Evolutionary conservation across 1,140 invertebrate species (phyloP), one percentile per base, ranked within the genome.

Genomic region (Varroa destructor): DNA sequence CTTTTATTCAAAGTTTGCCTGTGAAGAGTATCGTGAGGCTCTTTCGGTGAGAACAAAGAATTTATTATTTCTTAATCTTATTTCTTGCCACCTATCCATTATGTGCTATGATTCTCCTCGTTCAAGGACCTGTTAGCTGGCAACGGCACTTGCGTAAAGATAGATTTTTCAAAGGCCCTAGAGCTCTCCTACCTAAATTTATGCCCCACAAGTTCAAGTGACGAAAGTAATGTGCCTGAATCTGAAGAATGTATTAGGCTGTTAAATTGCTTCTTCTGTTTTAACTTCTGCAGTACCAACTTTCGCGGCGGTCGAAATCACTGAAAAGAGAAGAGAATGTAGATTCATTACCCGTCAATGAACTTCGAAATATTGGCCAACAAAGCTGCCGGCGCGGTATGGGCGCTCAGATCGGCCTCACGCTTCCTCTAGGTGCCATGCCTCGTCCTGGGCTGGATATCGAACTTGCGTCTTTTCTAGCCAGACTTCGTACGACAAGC

Each of bases 1-100:
- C 40, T 67, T 67, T 37, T 67, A 67, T 46, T 67, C 61, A 3
- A 67, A 67, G 61, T 67, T 67, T 37, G 61, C 40, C 36, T 67
- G 61, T 40, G 61, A 67, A 40, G 61, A 67, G 37, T 67, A 67
- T 46, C 40, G 46, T 14, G 61, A 67, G 37, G 61, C 61, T 14
- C 61, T 67, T 8, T 43, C 61, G 12, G 61, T 67, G 8, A 40
- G 61, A 14, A n/a, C 46, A 51, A 51, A 51, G 3, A 51, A 3
- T 51, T 3, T 51, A 5, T 8, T 5, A 51, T 51, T 51, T 51
- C 46, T 51, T 8, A 5, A 51, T 5, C 8, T 51, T 51, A 3
- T 8, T 51, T 51, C 46, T 3, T 25, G 25, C 25, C 25, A 25
- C 25, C 25, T 25, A 25, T 25, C 25, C 46, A 51, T 51, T 51